phyloP scores from a whole-genome alignment of 2,797 vertebrate species.

The Erethizon dorsatum region DNA sequence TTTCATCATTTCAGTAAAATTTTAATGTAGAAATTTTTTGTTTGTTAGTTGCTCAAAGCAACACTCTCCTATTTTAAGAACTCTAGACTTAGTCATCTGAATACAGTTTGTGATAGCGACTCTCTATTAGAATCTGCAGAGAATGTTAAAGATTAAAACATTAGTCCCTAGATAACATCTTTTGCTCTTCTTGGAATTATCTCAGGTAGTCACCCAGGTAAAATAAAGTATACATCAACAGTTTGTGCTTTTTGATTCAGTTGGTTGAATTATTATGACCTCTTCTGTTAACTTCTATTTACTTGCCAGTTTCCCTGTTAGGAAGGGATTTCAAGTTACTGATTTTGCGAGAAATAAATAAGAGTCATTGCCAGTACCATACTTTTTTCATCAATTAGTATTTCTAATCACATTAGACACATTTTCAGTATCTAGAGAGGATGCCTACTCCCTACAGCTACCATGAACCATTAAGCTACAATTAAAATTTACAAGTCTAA shows the following conservation, averaged over 20 bases:
- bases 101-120: slow-evolving; percentile 62
- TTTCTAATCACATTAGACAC: slow-evolving; percentile 91
- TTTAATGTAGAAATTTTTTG: neutral
- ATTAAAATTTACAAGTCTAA: slow-evolving; percentile 94
- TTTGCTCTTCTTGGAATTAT: slow-evolving; percentile 81
- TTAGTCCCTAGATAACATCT: slow-evolving; percentile 80
- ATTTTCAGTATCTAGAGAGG: slow-evolving; percentile 91
- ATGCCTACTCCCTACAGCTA: slow-evolving; percentile 91
- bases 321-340: slow-evolving; percentile 81
- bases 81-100: neutral
- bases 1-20: neutral
- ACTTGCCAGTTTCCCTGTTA: slow-evolving; percentile 74
- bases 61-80: neutral
- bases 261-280: slow-evolving; percentile 75
- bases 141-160: slow-evolving; percentile 82
- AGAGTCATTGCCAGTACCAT: slow-evolving; percentile 82
- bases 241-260: slow-evolving; percentile 48
- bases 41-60: slow-evolving; percentile 27
- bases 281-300: slow-evolving; percentile 81
- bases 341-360: slow-evolving; percentile 83
- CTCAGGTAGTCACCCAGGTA: slow-evolving; percentile 76
- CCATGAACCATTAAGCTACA: slow-evolving; percentile 92
- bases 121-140: slow-evolving; percentile 78
- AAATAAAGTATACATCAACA: slow-evolving; percentile 58
- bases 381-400: slow-evolving; percentile 89